Evolutionary conservation across 2,888 invertebrate species (phyloP), one percentile per base, ranked within the genome.

Genomic region (Acanthacorydalis orientalis): DNA sequence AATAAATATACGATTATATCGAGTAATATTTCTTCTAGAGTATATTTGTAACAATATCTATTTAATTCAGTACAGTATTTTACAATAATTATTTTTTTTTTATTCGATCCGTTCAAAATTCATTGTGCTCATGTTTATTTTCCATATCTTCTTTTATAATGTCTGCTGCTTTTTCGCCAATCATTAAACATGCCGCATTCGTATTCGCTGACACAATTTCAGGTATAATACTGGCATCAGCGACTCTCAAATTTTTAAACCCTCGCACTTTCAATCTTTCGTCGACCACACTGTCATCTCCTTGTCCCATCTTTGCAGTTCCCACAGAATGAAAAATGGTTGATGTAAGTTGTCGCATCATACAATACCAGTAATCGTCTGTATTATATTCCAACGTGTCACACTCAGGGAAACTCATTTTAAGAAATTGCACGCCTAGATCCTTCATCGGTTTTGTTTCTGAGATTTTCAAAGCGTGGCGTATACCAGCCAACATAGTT

Each of bases 401-500:
- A 53, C 77, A 78, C 43, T 69, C 71, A 0, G 71, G 70, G 49
- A 69, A 67, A 4, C 67, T 62, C 1, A 68, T 68, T 33, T 71
- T 73, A 46, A 75, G 60, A 4, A 78, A 55, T 14, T 60, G 65
- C 0, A 80, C 67, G 1, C 76, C 75, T 23, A 73, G 68, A 14
- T 64, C 64, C 57, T 73, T 71, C 60, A 83, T 76, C 0, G 79
- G 72, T 3, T 70, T 67, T 2, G 78, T 78, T 11, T 60, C 48
- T 4, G 53, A 14, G 31, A 60, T 48, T 3, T 51, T 48, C n/a
- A 54, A n/a, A 8, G 54, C 45, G 12, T 45, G 50, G 10, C 75
- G 65, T 4, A 80, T 69, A 1, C 77, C 74, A 12, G 72, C 68
- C 1, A 80, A 68, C 8, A 80, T 63, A 2, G 74, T 77, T 14